Base-by-base conservation (phyloP, 2,797 vertebrate genomes). In the Salmo trutta region DNA sequence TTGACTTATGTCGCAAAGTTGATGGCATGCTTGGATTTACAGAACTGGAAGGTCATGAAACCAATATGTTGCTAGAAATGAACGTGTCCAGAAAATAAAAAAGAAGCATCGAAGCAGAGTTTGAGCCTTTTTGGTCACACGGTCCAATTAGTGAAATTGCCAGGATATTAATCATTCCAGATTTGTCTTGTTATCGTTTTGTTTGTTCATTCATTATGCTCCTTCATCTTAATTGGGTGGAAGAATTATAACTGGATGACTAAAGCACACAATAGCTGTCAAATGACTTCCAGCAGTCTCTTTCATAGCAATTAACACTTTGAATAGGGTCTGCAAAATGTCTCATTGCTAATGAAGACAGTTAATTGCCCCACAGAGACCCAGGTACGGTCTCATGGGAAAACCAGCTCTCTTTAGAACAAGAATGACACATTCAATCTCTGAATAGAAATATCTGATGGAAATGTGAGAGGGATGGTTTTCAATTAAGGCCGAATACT, bases 241-340 rank as follows among this genome's bases (percentile, higher is more conserved):
- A 77, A 83, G 75, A 89, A 85, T 86, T 83, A 85, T 56, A 78
- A 75, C 73, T 6, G 68, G n/a, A 52, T 85, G 81, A 89, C 82
- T 86, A 66, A 62, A 47, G 75, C 87, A 85, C 81, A 82, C 59
- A 85, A 76, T 88, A 77, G 76, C 79, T 88, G 89, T 88, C 86
- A 89, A 76, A 80, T 77, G 75, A 83, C 81, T 86, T 90, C 79
- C 84, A 87, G 75, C 77, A 78, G 82, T 79, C 67, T 72, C 75
- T 90, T 91, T 84, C 88, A 75, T 77, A 75, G 76, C 85, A 89
- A 93, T 91, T 87, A 90, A 84, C 66, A 29, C 77, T 89, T 84
- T 89, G 84, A 84, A 84, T 74, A 66, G 74, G 84, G 83, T 80
- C 78, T 76, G 77, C 79, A 74, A 88, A 89, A 80, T 79, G 82